phyloP scores from a whole-genome alignment of 2,888 invertebrate species.

The Melanotus villosus region DNA sequence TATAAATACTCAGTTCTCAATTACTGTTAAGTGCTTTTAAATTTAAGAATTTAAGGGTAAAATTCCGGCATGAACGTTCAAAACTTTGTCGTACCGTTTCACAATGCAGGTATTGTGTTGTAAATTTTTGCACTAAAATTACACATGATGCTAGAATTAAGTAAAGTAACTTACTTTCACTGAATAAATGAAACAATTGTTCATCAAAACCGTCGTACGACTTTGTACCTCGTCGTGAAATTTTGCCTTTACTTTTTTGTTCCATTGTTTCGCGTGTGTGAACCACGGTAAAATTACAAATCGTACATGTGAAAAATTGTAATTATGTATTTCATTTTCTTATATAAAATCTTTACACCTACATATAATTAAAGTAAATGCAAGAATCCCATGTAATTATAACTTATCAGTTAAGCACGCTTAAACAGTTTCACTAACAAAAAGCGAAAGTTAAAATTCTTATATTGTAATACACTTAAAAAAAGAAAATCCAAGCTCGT shows the following conservation, averaged over 20 bases:
- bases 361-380: conserved; percentile 1
- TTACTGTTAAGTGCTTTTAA: not conserved
- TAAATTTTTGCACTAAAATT: conserved; percentile 24
- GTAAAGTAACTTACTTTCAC: conserved; percentile 41
- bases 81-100: conserved; percentile 6
- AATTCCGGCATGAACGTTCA: not conserved
- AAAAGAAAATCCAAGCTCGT: too few species aligned
- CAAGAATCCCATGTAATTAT: conserved; percentile 20
- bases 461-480: too few species aligned
- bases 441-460: conserved; percentile 21
- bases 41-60: not conserved
- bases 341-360: conserved; percentile 26
- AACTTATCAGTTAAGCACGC: conserved; percentile 1
- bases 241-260: conserved; percentile 35
- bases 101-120: conserved; percentile 20
- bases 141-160: conserved; percentile 22
- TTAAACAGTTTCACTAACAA: conserved; percentile 6
- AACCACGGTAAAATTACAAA: conserved; percentile 31
- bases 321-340: conserved; percentile 22
- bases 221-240: conserved; percentile 29
- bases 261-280: conserved; percentile 28
- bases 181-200: conserved; percentile 40
- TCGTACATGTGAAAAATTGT: conserved; percentile 31
- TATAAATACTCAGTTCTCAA: not conserved
- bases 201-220: conserved; percentile 32